These are phyloP conservation scores for Micromys minutus DNA, from an alignment of 2,113 vertebrate species.

Conservation along the genomic window DNA sequence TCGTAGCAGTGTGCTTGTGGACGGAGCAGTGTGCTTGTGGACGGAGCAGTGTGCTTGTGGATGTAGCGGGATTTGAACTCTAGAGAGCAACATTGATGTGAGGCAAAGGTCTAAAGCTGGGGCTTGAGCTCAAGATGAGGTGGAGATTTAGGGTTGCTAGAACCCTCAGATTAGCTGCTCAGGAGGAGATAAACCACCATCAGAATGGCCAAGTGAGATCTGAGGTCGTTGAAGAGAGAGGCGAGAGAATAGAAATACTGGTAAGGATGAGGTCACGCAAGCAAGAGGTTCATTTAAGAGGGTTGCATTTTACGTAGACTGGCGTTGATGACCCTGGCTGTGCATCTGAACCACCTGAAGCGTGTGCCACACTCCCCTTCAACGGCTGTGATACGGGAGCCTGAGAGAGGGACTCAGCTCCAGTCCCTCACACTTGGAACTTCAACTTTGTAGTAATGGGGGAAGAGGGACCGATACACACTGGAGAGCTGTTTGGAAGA, in stretches of 20 bases:
- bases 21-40: not conserved
- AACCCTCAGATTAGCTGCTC: conserved; percentile 1
- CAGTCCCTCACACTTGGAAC: not conserved
- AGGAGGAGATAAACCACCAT: not conserved
- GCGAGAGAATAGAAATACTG: not conserved
- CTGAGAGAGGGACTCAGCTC: not conserved
- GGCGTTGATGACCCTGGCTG: not conserved
- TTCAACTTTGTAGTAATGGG: conserved; percentile 10
- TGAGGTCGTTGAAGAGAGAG: not conserved
- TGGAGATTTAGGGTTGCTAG: not conserved
- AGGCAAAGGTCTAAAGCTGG: not conserved
- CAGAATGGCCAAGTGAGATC: not conserved
- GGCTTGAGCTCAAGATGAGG: conserved; percentile 19
- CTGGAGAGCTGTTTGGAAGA: not conserved
- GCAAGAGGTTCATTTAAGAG: not conserved
- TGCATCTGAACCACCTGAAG: not conserved
- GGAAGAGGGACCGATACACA: not conserved
- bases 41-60: not conserved
- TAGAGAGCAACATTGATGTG: not conserved
- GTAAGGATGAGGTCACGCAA: not conserved
- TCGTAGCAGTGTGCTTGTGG: not conserved
- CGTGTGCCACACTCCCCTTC: not conserved
- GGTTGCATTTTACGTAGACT: not conserved
- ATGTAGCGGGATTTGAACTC: conserved; percentile 9
- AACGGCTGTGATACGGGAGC: not conserved